Evolutionary conservation across 2,797 vertebrate species (phyloP), one percentile per base, ranked within the genome.

Genomic region (Labeo calbasu): DNA sequence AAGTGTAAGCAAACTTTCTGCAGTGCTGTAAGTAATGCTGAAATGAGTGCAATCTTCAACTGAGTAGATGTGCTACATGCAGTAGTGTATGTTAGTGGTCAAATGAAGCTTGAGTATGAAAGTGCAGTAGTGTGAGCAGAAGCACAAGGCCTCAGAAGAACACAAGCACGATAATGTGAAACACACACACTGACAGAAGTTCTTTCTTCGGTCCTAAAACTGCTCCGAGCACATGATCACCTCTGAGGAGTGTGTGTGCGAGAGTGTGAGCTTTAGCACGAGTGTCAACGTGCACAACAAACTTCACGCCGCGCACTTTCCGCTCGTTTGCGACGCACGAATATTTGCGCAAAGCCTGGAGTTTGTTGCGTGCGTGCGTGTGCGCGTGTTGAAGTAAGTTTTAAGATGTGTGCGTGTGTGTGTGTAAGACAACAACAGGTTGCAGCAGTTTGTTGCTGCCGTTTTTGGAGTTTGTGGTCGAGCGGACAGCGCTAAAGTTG

Each of bases 401-500:
- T 55, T 51, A 71, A 25, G 90, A 94, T 93, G 95, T 94, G 87
- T 93, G 43, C 7, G 43, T 10, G 40, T 40, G 40, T 40, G 40
- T 40, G 40, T 40, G 90, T 76, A 81, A 88, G 90, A 92, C 93
- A 90, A 95, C 95, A 95, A 95, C 95, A 96, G 94, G 95, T 96
- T 95, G 95, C 88, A 28, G 5, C 23, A 86, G 89, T 84, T 71
- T 79, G 88, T 84, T 83, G 79, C 86, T 84, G 68, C 83, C 81
- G 90, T 88, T 86, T 86, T 0, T 21, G 75, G 14, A 55, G 21
- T 81, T 81, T 63, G 43, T 83, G 85, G 88, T 85, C 21, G 81
- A 88, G 92, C 87, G 48, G 21, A 75, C 66, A 87, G 91, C 90
- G 89, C 88, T 32, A 66, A 85, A 88, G 78, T 50, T 70, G 21